Conservation (phyloP, 2,888 invertebrate genomes). For the Lepidochrysops patricia region DNA sequence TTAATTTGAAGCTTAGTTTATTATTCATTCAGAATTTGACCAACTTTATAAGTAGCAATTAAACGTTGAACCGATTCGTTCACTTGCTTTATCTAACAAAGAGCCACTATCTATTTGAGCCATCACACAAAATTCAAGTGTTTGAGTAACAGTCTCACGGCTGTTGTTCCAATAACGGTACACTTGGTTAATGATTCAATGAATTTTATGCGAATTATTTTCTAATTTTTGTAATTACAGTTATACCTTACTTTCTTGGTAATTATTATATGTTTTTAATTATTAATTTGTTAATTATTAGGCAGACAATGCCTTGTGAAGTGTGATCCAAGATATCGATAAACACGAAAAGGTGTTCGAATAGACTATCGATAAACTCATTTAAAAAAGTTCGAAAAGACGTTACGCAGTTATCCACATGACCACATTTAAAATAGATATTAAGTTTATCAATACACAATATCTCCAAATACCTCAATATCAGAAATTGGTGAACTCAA, state of each 20-base stretch:
- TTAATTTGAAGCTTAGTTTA: slow-evolving; percentile 21
- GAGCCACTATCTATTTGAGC: slow-evolving; percentile 36
- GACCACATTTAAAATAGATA: background rate
- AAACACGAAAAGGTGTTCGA: background rate
- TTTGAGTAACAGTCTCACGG: slow-evolving; percentile 32
- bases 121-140: slow-evolving; percentile 34
- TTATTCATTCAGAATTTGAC: slow-evolving; percentile 25
- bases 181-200: slow-evolving; percentile 32
- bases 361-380: background rate
- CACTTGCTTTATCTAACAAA: slow-evolving; percentile 32
- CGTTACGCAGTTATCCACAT: background rate
- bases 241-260: slow-evolving; percentile 14
- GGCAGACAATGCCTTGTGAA: background rate
- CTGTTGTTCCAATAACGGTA: slow-evolving; percentile 30
- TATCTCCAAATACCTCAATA: background rate
- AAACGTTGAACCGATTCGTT: slow-evolving; percentile 31
- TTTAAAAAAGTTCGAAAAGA: background rate
- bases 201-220: slow-evolving; percentile 29
- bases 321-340: background rate
- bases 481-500: background rate
- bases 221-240: slow-evolving; percentile 15
- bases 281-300: background rate
- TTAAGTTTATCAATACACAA: background rate
- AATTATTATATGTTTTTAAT: background rate
- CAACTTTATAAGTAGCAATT: slow-evolving; percentile 32